phyloP scores from a whole-genome alignment of 2,888 invertebrate species.

The Pemphredon lugubris region DNA sequence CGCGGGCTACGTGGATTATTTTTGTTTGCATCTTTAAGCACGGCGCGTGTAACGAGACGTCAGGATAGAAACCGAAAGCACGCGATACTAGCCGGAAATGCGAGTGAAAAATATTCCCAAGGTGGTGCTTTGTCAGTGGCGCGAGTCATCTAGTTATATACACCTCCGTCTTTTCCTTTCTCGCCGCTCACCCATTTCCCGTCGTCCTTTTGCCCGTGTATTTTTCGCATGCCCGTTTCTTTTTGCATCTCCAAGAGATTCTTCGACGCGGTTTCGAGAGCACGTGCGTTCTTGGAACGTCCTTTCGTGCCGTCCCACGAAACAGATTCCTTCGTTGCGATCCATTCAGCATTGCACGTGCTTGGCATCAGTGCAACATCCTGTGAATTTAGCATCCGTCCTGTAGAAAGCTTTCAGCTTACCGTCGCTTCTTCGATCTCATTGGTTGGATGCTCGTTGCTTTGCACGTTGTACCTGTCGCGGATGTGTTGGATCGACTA shows the following conservation, averaged over 20 bases:
- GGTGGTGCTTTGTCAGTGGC: too few relatives aligned
- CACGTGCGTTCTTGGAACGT: conserved; percentile 30
- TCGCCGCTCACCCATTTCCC: background rate
- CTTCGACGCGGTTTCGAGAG: conserved; percentile 17
- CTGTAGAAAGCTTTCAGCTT: conserved; percentile 26
- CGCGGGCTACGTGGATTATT: too few relatives aligned
- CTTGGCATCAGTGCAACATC: conserved; percentile 32
- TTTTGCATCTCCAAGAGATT: conserved; percentile 1
- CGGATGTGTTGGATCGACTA: too few relatives aligned
- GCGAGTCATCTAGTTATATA: too few relatives aligned
- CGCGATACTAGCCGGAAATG: too few relatives aligned
- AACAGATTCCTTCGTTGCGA: conserved; percentile 53
- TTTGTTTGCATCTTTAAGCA: too few relatives aligned
- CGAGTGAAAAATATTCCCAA: too few relatives aligned
- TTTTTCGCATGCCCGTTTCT: conserved; percentile 10
- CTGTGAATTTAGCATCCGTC: conserved; percentile 36
- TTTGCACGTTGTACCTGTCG: conserved; percentile 25
- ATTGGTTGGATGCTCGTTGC: conserved; percentile 1
- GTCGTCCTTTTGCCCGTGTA: too few relatives aligned
- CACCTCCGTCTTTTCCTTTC: conserved; percentile 5
- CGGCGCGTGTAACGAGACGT: too few relatives aligned
- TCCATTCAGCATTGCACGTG: conserved; percentile 53
- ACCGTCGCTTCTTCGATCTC: background rate
- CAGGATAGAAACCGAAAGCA: too few relatives aligned
- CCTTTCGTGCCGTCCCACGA: conserved; percentile 27